A percentile compares a stretch with the other conserved stretches of the same genome.
These are phyloP conservation scores for Tromatobia lineatoria DNA, from an alignment of 2,888 invertebrate species.

Conservation along the genomic window DNA sequence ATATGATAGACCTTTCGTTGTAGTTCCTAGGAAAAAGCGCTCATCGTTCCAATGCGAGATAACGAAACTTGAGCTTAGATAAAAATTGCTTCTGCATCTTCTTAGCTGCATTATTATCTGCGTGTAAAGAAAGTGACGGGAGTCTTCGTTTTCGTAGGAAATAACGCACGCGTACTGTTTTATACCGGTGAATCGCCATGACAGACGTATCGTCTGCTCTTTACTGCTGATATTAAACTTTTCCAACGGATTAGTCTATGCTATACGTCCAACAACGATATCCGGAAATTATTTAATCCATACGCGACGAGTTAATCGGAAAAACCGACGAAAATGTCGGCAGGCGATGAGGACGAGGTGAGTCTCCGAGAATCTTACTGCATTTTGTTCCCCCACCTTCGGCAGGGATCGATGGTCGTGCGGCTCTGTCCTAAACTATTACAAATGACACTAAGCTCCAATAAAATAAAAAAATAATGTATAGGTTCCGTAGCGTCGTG, in stretches of 20 bases:
- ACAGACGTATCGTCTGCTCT: conserved; percentile 75
- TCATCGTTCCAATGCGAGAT: background rate
- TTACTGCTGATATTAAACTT: conserved; percentile 67
- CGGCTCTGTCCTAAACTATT: conserved; percentile 13
- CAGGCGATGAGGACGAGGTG: conserved; percentile 73
- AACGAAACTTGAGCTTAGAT: background rate
- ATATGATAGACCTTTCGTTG: background rate
- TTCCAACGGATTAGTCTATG: background rate
- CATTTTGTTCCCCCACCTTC: background rate
- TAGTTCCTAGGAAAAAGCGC: conserved; percentile 21
- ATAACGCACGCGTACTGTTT: conserved; percentile 71
- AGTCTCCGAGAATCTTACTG: conserved; percentile 22
- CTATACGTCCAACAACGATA: background rate
- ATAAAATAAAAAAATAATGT: background rate
- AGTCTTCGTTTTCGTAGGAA: conserved; percentile 40
- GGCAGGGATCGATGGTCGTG: conserved; percentile 44
- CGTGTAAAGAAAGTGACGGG: background rate
- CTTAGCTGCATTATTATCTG: background rate
- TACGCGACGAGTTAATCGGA: background rate
- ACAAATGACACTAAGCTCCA: background rate
- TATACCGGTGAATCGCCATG: conserved; percentile 74
- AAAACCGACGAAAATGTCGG: conserved; percentile 69
- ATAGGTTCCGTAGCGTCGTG: background rate
- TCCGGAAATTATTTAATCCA: background rate
- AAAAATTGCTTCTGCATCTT: background rate